Conservation (phyloP, 2,113 vertebrate species). For the Corythornis vintsioides region DNA sequence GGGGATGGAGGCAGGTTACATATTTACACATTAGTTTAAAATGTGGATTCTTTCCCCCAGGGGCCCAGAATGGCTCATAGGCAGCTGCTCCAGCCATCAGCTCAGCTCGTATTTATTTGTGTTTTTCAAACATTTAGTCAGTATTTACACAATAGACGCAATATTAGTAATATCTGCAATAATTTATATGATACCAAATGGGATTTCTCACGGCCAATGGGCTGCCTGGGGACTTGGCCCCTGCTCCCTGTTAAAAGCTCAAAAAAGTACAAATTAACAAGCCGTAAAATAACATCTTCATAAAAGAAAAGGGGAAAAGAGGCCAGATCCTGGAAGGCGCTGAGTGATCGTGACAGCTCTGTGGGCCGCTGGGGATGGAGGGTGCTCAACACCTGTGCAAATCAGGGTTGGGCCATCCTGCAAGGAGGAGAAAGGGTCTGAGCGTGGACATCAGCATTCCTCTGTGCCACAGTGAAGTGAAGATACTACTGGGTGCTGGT, state of each 20-base stretch:
- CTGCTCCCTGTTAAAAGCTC: conserved; percentile 61
- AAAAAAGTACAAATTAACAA: conserved; percentile 63
- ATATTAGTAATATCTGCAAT: conserved; percentile 68
- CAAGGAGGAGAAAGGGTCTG: not conserved
- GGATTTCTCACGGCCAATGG: conserved; percentile 59
- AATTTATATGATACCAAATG: conserved; percentile 65
- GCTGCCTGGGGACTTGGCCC: conserved; percentile 57
- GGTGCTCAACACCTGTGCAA: conserved; percentile 22
- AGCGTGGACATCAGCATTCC: rapidly evolving
- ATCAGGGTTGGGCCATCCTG: not conserved
- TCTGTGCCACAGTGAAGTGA: not conserved
- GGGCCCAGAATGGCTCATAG: conserved; percentile 56
- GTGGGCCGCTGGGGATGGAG: not conserved
- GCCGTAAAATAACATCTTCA: conserved; percentile 50
- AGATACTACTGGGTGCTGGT: not conserved
- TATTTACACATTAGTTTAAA: conserved; percentile 73
- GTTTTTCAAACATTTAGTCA: conserved; percentile 68
- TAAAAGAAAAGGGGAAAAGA: conserved; percentile 35
- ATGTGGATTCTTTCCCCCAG: conserved; percentile 62
- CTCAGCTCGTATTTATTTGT: conserved; percentile 65
- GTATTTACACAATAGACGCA: conserved; percentile 66
- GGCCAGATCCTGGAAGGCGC: conserved; percentile 34
- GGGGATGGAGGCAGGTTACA: conserved; percentile 67
- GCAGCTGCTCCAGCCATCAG: conserved; percentile 67
- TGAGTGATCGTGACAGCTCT: conserved; percentile 32